Percentiles rank a stretch among this genome's conserved stretches.
Conservation (phyloP, 2,888 invertebrate species). For the Patella ulyssiponensis region DNA sequence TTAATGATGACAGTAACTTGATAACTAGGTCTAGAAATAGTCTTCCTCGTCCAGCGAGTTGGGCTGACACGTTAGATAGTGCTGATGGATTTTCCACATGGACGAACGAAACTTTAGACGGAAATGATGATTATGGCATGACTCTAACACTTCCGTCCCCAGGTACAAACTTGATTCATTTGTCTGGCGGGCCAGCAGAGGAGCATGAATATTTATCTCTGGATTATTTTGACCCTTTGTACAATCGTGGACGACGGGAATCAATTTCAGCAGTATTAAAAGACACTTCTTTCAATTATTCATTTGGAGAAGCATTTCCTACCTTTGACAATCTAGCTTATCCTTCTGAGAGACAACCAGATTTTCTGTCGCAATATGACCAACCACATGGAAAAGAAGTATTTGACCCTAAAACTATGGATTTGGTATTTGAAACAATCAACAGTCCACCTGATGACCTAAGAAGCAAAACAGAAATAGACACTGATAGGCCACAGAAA, state of each 20-base stretch:
- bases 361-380: conserved; percentile 12
- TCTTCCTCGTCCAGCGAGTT: conserved; percentile 28
- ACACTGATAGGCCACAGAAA: too few relatives aligned
- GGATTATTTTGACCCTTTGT: conserved; percentile 62
- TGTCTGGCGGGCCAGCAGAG: conserved; percentile 44
- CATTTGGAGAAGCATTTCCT: conserved; percentile 45
- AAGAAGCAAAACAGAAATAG: too few relatives aligned
- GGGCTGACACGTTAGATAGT: conserved; percentile 16
- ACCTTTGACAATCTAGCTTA: conserved; percentile 23
- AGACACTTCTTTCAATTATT: conserved; percentile 24
- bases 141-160: conserved; percentile 22
- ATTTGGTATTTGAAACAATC: too few relatives aligned
- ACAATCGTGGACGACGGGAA: conserved; percentile 51
- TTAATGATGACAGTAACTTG: neutral
- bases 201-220: conserved; percentile 61
- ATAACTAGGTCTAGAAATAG: conserved; percentile 10
- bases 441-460: too few relatives aligned
- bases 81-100: conserved; percentile 8
- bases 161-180: conserved; percentile 53
- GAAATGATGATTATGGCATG: conserved; percentile 23
- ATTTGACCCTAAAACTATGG: neutral
- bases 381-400: neutral
- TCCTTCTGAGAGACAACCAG: conserved; percentile 15
- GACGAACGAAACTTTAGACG: neutral
- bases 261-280: conserved; percentile 39